These are phyloP conservation scores for Temnothorax ravouxi DNA, from an alignment of 2,888 invertebrate genomes.

Conservation along the genomic window DNA sequence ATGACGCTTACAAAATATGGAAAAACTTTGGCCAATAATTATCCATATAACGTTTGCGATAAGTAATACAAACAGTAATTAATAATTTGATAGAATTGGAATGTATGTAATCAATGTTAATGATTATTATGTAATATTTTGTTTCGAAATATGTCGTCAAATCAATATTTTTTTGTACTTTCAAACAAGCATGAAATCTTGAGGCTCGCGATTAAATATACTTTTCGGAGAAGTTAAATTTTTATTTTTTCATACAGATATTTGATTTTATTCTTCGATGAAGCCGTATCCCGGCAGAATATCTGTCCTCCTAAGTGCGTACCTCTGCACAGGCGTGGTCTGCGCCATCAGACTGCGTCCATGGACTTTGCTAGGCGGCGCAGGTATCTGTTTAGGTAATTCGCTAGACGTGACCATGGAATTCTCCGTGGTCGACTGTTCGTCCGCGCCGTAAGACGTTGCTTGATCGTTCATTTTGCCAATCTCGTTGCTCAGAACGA, in stretches of 20 bases:
- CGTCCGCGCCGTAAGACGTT: conserved; percentile 57
- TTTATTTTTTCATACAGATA: background rate
- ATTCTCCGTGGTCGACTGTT: conserved; percentile 80
- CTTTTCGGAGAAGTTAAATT: background rate
- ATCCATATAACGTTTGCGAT: background rate
- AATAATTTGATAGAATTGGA: background rate
- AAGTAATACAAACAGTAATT: background rate
- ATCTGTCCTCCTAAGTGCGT: conserved; percentile 76
- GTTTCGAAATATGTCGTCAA: background rate
- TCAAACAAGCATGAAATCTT: background rate
- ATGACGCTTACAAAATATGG: background rate
- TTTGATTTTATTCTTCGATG: conserved; percentile 70
- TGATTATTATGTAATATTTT: background rate
- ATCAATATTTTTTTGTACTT: conserved; percentile 15
- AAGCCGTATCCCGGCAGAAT: conserved; percentile 79
- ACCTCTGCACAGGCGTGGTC: conserved; percentile 83
- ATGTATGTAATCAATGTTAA: too few species aligned
- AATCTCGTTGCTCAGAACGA: conserved; percentile 49
- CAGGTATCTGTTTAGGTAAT: conserved; percentile 86
- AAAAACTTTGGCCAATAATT: background rate
- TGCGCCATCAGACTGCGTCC: conserved; percentile 76
- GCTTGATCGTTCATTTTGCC: conserved; percentile 46
- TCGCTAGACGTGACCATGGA: conserved; percentile 85
- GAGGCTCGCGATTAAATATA: background rate
- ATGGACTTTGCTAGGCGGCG: conserved; percentile 83